These are phyloP conservation scores for Centropus bengalensis DNA, from an alignment of 2,113 vertebrate genomes.

Conservation along the genomic window DNA sequence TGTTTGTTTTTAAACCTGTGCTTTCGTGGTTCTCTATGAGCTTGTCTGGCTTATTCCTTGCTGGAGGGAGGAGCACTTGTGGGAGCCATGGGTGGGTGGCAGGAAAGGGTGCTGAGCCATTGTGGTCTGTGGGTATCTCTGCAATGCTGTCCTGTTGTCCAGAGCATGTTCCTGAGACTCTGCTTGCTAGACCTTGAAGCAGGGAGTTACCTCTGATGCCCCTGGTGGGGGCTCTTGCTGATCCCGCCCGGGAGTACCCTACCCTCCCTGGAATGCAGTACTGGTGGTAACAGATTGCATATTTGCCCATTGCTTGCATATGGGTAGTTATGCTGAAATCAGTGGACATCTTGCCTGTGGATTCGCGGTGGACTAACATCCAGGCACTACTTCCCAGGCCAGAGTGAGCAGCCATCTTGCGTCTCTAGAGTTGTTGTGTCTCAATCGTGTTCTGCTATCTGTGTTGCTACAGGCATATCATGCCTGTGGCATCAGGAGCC, in stretches of 20 bases:
- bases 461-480: not conserved
- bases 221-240: not conserved
- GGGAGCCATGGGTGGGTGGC: not conserved
- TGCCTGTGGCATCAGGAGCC: not conserved
- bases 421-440: not conserved
- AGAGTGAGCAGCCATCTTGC: not conserved
- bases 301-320: no score
- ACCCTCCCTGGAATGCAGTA: rapidly evolving
- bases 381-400: not conserved
- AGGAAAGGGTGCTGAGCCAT: not conserved
- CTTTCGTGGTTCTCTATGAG: not conserved
- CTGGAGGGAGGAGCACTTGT: not conserved
- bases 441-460: not conserved
- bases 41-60: not conserved
- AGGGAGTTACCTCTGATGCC: not conserved
- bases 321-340: not conserved
- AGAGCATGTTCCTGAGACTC: rapidly evolving
- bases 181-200: rapidly evolving
- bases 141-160: not conserved
- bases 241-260: not conserved
- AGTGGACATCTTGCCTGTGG: rapidly evolving
- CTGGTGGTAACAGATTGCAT: not conserved
- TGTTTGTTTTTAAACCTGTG: not conserved
- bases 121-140: not conserved
- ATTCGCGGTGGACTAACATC: not conserved